Evolutionary conservation across 1,140 invertebrate species (phyloP).

Genomic region (Grapholita molesta): DNA sequence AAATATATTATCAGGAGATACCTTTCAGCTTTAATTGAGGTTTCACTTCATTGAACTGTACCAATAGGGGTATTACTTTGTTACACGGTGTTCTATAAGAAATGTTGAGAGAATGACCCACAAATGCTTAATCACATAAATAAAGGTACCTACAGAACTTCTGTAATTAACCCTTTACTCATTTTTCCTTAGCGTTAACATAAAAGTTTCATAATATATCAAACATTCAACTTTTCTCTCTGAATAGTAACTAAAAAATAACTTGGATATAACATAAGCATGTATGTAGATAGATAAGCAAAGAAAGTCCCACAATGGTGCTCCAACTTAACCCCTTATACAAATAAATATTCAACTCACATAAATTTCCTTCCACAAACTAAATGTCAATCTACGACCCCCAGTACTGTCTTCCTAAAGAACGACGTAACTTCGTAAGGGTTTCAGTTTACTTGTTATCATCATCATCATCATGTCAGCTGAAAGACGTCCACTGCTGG

Average conservation of each 20-base stretch:
- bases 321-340: constrained; percentile 67
- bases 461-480: too few relatives aligned
- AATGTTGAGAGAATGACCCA: too few relatives aligned
- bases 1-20: too few relatives aligned
- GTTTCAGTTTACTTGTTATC: not conserved
- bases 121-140: too few relatives aligned
- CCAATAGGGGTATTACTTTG: too few relatives aligned
- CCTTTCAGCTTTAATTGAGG: too few relatives aligned
- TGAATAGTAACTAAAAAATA: not conserved
- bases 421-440: not conserved
- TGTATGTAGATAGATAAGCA: constrained; percentile 16
- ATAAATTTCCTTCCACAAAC: constrained; percentile 76
- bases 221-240: not conserved
- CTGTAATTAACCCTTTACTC: too few relatives aligned
- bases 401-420: constrained; percentile 44
- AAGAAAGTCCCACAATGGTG: constrained; percentile 54
- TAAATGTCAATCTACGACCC: constrained; percentile 76
- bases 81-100: too few relatives aligned
- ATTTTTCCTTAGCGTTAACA: not conserved
- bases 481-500: too few relatives aligned
- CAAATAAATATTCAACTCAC: constrained; percentile 68
- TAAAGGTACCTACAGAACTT: too few relatives aligned
- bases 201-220: not conserved
- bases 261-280: constrained; percentile 1
- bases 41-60: too few relatives aligned